A percentile compares a stretch with the other conserved stretches of the same genome.
Conservation (phyloP, 2,113 vertebrate genomes). For the Stigmatopora nigra region DNA sequence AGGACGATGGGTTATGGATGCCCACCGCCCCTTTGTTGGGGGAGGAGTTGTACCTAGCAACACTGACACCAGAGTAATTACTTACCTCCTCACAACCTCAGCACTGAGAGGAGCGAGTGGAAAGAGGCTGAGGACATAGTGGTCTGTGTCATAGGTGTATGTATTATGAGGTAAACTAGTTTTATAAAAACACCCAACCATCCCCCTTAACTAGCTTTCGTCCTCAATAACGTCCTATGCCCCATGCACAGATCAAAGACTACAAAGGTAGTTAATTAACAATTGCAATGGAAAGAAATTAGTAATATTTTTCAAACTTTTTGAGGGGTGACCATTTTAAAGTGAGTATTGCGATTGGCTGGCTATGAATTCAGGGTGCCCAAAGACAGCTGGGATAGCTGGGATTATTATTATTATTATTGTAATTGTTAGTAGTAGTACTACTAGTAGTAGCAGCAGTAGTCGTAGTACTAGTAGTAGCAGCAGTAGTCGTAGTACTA, state of each 20-base stretch:
- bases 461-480: too few relatives aligned
- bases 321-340: neutral
- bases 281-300: conserved; percentile 27
- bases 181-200: conserved; percentile 56
- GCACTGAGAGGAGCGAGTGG: conserved; percentile 38
- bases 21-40: conserved; percentile 81
- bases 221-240: conserved; percentile 29
- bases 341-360: too few relatives aligned
- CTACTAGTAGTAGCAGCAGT: too few relatives aligned
- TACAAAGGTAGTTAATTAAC: conserved; percentile 7
- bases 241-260: conserved; percentile 15
- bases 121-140: conserved; percentile 33
- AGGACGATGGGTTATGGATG: conserved; percentile 96
- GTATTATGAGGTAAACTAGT: conserved; percentile 6
- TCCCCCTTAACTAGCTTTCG: neutral
- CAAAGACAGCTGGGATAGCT: too few relatives aligned
- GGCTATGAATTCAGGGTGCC: too few relatives aligned
- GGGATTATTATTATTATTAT: too few relatives aligned
- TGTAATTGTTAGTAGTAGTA: too few relatives aligned
- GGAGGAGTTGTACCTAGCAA: conserved; percentile 84
- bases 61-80: conserved; percentile 79
- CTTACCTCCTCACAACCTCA: conserved; percentile 61
- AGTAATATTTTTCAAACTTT: neutral
- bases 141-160: conserved; percentile 4
- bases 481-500: too few relatives aligned